phyloP scores from a whole-genome alignment of 2,888 invertebrate species.

The Drosophila kambysellisi region DNA sequence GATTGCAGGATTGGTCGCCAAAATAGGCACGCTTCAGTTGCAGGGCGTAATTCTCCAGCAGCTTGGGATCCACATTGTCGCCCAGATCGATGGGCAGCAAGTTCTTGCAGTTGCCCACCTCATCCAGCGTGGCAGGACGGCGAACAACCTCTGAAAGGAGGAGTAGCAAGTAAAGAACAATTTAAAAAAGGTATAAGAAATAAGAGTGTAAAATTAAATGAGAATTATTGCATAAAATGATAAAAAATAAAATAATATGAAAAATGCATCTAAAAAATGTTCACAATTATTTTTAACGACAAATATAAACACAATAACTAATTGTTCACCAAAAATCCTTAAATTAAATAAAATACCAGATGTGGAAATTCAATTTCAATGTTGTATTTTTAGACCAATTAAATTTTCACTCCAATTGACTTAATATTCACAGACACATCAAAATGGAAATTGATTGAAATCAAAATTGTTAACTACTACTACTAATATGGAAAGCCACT shows the following conservation, averaged over 20 bases:
- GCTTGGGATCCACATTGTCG: constrained; percentile 58
- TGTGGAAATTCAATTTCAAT: not conserved
- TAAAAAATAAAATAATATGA: not conserved
- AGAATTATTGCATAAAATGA: not conserved
- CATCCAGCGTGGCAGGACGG: constrained; percentile 79
- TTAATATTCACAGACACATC: not conserved
- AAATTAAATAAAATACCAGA: not conserved
- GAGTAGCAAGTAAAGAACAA: not conserved
- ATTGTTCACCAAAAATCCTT: not conserved
- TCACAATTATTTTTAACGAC: not conserved
- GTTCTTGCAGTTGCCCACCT: constrained; percentile 79
- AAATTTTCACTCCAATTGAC: not conserved
- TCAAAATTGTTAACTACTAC: not conserved
- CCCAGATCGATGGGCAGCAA: constrained; percentile 77
- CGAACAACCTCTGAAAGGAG: constrained; percentile 70
- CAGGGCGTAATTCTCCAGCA: constrained; percentile 68
- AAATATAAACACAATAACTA: too few species aligned
- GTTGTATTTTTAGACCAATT: not conserved
- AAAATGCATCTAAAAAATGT: not conserved
- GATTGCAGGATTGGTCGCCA: constrained; percentile 77
- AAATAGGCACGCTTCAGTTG: constrained; percentile 78
- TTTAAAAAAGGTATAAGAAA: not conserved
- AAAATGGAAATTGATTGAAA: not conserved
- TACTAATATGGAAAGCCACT: constrained; percentile 4
- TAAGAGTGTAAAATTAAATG: not conserved